Evolutionary conservation across 2,113 vertebrate species (phyloP), one percentile per base, ranked within the genome.

Genomic region (Dicentrarchus labrax): DNA sequence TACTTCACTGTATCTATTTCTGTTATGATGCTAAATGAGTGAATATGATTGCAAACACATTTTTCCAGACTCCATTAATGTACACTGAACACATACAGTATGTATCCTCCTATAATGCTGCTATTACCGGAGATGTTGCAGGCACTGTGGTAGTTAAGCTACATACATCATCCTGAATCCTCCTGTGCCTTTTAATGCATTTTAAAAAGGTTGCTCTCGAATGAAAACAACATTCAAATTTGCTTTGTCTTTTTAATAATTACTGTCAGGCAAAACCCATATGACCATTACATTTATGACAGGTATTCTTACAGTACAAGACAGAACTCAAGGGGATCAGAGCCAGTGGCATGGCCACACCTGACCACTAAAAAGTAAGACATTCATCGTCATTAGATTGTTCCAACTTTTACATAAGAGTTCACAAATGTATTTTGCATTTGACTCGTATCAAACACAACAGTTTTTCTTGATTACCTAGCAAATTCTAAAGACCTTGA

Each of bases 351-450:
- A 84, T 85, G 84, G 92, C 93, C 89, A 91, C 83, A 84, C 54
- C 86, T 82, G 93, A 93, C 93, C 89, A 45, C 85, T 93, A 90
- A 86, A 91, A 94, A 93, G 91, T 94, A 93, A 95, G 91, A 96
- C 94, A 96, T 95, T 95, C 95, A 95, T 94, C 74, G 94, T 95
- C 95, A 96, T 94, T 86, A 93, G 95, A 95, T 95, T 94, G 94
- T 95, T 95, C 92, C 80, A 78, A 94, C 93, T 92, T 91, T 92
- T 86, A 93, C 86, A 89, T 89, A 82, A 47, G 84, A 91, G 92
- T 89, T 92, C 91, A 94, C 91, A 92, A 94, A 93, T 90, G 88
- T 73, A 80, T 83, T 89, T 79, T 90, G 89, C 81, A 77, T 94
- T 94, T 91, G 91, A 94, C 91, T 93, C 88, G 72, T 94, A 94